These are phyloP conservation scores for Xestia rhomboidea DNA, from an alignment of 2,888 invertebrate species.

Conservation along the genomic window DNA sequence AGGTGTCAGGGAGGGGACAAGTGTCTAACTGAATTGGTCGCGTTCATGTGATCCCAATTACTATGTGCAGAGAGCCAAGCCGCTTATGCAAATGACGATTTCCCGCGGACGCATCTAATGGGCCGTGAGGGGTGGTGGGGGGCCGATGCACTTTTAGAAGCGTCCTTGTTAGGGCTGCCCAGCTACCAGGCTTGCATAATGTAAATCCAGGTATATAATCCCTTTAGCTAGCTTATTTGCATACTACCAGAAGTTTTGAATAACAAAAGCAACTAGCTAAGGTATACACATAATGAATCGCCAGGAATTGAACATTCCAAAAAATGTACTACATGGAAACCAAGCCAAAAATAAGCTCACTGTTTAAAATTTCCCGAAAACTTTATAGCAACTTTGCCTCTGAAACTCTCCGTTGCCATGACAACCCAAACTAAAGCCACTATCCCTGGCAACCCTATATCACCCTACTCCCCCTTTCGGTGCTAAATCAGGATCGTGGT, in stretches of 20 bases:
- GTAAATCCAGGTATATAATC: constrained; percentile 20
- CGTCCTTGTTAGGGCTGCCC: constrained; percentile 63
- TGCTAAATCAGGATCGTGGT: constrained; percentile 72
- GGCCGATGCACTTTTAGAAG: constrained; percentile 85
- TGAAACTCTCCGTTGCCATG: neutral
- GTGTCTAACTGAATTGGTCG: constrained; percentile 79
- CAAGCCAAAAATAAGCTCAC: neutral
- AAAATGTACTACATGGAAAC: neutral
- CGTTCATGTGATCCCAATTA: constrained; percentile 88
- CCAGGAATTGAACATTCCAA: neutral
- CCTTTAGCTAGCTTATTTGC: neutral
- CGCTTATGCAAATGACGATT: constrained; percentile 90
- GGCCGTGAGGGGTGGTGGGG: constrained; percentile 79
- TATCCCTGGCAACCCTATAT: constrained; percentile 59
- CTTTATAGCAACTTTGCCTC: neutral
- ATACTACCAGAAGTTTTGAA: neutral
- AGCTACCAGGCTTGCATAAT: constrained; percentile 17
- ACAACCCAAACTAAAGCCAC: neutral
- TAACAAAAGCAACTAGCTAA: neutral
- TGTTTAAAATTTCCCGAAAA: neutral
- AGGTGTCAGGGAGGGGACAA: constrained; percentile 63
- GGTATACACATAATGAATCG: neutral
- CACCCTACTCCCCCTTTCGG: constrained; percentile 30
- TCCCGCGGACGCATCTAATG: constrained; percentile 90
- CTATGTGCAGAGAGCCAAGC: constrained; percentile 89